Evolutionary conservation across 2,113 vertebrate species (phyloP), one percentile per base, ranked within the genome.

Genomic region (Chlorodrepanis virens): DNA sequence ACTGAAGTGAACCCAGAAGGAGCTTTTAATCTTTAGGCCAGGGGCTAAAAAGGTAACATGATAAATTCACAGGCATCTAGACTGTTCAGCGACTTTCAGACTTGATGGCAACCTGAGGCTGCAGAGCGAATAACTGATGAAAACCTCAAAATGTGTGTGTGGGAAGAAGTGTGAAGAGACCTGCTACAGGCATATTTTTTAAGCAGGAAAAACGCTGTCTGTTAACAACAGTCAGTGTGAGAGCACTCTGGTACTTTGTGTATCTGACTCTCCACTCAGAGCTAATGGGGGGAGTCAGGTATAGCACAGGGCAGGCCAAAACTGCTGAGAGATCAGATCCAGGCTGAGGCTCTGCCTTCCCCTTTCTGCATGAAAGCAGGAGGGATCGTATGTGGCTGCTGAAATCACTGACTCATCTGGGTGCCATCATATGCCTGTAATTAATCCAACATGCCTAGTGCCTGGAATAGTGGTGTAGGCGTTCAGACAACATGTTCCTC

Each of bases 391-490:
- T 52, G 70, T 67, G 49, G 27, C 67, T 90, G 82, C 82, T 88
- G 91, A 83, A 83, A 88, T 92, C 54, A 83, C 63, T 65, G 77
- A 74, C 71, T 96, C 92, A 86, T 83, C 79, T 88, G 75, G 67
- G 87, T 92, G 64, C 50, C 63, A 70, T 80, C 87, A 52, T 79
- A 76, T 65, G 78, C 70, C 47, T 85, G 67, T 67, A 86, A 94
- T 93, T 95, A 96, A 88, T 91, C 79, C 84, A 83, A 83, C 54
- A 63, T 94, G 84, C 67, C 19, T 94, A 39, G 37, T 95, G 78
- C 82, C 78, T 95, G 84, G 75, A 91, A 93, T 56, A 95, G 89
- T 20, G 56, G 42, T 3, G 54, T 83, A 83, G 91, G 90, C 22
- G 31, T 93, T 94, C 77, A 95, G 90, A 74, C 50, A 96, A 74